These are phyloP conservation scores for Otis tarda DNA, from an alignment of 2,113 vertebrate genomes.

Conservation along the genomic window DNA sequence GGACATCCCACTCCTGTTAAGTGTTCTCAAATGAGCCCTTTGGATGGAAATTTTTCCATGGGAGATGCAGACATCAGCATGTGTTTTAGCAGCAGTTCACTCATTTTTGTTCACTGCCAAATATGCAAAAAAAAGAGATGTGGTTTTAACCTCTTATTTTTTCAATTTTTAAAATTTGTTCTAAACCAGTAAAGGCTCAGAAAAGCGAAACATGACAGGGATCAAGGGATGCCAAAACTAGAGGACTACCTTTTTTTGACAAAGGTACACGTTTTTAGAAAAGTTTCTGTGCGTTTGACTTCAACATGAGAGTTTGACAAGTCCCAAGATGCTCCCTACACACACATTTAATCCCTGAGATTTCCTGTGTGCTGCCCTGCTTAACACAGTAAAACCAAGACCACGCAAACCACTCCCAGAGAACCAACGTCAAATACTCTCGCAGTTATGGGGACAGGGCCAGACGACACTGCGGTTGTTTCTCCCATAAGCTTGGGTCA, in stretches of 20 bases:
- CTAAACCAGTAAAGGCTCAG: neutral
- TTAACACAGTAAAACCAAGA: neutral
- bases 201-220: neutral
- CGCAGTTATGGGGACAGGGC: neutral
- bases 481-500: neutral
- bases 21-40: neutral
- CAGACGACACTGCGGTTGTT: neutral
- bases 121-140: neutral
- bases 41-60: neutral
- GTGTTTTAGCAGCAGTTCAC: neutral
- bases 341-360: neutral
- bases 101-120: neutral
- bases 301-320: neutral
- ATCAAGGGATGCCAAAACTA: neutral
- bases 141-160: neutral
- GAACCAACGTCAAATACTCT: neutral
- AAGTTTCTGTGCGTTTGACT: neutral
- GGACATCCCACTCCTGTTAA: neutral
- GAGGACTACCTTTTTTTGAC: neutral
- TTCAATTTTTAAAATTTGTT: neutral
- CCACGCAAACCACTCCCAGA: neutral
- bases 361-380: accelerated
- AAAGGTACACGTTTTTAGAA: neutral
- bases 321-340: neutral
- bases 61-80: neutral